These are phyloP conservation scores for Cenopis cana DNA, from an alignment of 2,888 invertebrate species.

Conservation along the genomic window DNA sequence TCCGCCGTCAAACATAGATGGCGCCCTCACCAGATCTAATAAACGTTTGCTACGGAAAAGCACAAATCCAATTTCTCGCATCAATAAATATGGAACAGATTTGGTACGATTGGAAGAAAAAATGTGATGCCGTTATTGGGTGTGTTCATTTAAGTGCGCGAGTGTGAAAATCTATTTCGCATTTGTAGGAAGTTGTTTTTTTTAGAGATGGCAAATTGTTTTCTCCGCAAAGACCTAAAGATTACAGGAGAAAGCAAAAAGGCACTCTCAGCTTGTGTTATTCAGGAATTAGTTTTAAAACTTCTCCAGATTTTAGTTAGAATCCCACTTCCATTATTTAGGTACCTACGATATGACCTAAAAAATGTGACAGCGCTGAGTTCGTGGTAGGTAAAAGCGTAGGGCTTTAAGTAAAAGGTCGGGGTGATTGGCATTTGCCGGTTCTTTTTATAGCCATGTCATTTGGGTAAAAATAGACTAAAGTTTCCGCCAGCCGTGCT, in stretches of 20 bases:
- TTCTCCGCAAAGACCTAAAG: neutral
- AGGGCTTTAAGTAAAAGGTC: slow-evolving; percentile 57
- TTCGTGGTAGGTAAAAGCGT: slow-evolving; percentile 4
- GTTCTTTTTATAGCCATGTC: slow-evolving; percentile 60
- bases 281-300: neutral
- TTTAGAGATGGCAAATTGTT: slow-evolving; percentile 13
- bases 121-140: slow-evolving; percentile 23
- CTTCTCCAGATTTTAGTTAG: neutral
- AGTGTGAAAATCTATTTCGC: slow-evolving; percentile 15
- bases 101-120: slow-evolving; percentile 44
- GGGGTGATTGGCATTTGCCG: slow-evolving; percentile 55
- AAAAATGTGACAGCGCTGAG: slow-evolving; percentile 51
- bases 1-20: slow-evolving; percentile 63
- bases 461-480: slow-evolving; percentile 64
- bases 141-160: slow-evolving; percentile 24
- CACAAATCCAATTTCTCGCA: slow-evolving; percentile 60
- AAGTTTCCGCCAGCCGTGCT: slow-evolving; percentile 56
- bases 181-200: slow-evolving; percentile 15
- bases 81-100: slow-evolving; percentile 54
- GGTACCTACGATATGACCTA: neutral
- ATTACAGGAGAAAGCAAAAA: neutral
- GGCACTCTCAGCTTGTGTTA: neutral
- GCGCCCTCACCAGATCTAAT: slow-evolving; percentile 63
- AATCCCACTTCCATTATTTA: neutral
- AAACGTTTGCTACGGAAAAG: slow-evolving; percentile 51